phyloP scores from a whole-genome alignment of 2,113 vertebrate genomes.

The Embiotoca jacksoni region DNA sequence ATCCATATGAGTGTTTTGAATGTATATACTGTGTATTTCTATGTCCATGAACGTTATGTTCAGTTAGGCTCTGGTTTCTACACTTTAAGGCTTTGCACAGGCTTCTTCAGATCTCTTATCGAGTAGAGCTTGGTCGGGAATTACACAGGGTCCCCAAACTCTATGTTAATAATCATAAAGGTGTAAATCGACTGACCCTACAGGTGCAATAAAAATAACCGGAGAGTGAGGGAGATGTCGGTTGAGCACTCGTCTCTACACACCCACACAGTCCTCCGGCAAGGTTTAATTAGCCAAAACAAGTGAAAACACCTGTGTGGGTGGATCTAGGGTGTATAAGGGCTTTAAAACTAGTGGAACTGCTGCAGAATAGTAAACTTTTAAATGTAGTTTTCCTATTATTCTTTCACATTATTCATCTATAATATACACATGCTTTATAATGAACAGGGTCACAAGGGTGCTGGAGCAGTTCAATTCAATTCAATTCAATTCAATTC shows the following conservation, averaged over 20 bases:
- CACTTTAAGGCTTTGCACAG: not conserved
- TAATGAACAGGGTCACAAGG: too few relatives aligned
- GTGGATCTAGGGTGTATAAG: constrained; percentile 38
- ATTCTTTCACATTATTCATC: constrained; percentile 11
- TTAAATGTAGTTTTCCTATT: constrained; percentile 27
- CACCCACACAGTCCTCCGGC: constrained; percentile 70
- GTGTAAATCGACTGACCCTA: constrained; percentile 69
- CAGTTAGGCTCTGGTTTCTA: not conserved
- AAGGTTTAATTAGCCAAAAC: constrained; percentile 67
- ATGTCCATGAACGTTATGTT: not conserved
- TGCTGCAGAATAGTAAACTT: constrained; percentile 41
- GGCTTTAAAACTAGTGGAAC: constrained; percentile 38
- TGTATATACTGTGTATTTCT: not conserved
- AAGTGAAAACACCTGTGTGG: constrained; percentile 66
- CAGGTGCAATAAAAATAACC: constrained; percentile 65
- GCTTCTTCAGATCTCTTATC: constrained; percentile 21
- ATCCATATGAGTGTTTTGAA: too few relatives aligned
- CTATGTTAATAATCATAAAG: constrained; percentile 65
- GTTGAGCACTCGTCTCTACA: constrained; percentile 51
- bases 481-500: too few relatives aligned
- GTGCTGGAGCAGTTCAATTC: too few relatives aligned
- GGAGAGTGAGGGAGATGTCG: constrained; percentile 63
- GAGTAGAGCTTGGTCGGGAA: constrained; percentile 30
- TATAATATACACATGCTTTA: too few relatives aligned
- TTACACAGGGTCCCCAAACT: constrained; percentile 47